Evolutionary conservation across 2,888 invertebrate genomes (phyloP).

Genomic region (Pocota personata): DNA sequence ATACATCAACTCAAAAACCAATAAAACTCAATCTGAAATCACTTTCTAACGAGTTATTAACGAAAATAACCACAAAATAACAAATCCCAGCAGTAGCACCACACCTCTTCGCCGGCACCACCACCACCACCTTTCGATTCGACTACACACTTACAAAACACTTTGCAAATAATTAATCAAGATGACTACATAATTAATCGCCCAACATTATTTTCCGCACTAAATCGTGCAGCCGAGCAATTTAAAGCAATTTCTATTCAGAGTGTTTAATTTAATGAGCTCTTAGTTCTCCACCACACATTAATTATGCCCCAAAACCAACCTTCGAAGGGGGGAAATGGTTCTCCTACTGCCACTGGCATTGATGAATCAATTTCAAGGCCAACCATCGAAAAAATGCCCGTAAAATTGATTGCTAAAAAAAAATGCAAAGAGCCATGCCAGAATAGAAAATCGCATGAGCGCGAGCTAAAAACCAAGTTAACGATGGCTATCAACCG

Average conservation of each 20-base stretch:
- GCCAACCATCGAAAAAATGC: conserved; percentile 34
- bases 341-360: not conserved
- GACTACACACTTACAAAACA: conserved; percentile 42
- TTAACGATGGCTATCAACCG: conserved; percentile 9
- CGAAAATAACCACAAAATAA: not conserved
- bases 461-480: conserved; percentile 21
- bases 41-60: conserved; percentile 1
- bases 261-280: conserved; percentile 71
- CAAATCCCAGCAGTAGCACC: conserved; percentile 9
- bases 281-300: conserved; percentile 42
- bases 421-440: conserved; percentile 2
- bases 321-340: not conserved
- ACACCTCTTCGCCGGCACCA: not conserved
- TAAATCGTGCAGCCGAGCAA: conserved; percentile 62
- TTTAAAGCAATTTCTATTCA: conserved; percentile 72
- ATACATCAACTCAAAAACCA: conserved; percentile 40
- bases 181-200: conserved; percentile 71
- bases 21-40: conserved; percentile 60
- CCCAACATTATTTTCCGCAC: conserved; percentile 64
- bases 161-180: conserved; percentile 70
- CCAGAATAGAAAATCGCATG: conserved; percentile 21
- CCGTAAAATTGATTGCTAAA: conserved; percentile 49
- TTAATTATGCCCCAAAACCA: conserved; percentile 41
- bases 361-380: conserved; percentile 72
- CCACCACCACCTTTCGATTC: not conserved